These are phyloP conservation scores for Macquaria ambigua DNA, from an alignment of 2,113 vertebrate genomes.

Conservation along the genomic window DNA sequence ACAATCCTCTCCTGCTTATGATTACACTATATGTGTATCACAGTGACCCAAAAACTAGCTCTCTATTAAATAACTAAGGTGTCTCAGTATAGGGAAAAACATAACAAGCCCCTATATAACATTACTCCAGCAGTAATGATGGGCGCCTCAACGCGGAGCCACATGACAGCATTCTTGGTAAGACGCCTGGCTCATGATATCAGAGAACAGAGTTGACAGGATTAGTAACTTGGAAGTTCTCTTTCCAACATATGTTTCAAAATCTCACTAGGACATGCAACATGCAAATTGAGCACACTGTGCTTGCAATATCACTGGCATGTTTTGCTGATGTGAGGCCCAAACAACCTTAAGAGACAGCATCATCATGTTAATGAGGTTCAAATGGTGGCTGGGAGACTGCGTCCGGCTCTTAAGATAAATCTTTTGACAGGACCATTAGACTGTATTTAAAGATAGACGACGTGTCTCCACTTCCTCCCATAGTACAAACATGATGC, in stretches of 20 bases:
- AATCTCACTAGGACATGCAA: background rate
- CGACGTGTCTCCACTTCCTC: too few species aligned
- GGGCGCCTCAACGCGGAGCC: background rate
- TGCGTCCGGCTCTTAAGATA: background rate
- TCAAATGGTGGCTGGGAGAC: background rate
- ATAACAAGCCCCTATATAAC: background rate
- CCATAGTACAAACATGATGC: too few species aligned
- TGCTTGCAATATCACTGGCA: background rate
- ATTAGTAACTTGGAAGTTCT: background rate
- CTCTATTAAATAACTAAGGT: constrained; percentile 1
- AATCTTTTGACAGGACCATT: background rate
- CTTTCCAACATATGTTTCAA: background rate
- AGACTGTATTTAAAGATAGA: too few species aligned
- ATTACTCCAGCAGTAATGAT: background rate
- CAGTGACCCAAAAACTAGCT: background rate
- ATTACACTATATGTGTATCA: constrained; percentile 3
- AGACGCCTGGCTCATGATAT: constrained; percentile 9
- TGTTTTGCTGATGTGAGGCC: background rate
- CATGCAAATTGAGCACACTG: background rate
- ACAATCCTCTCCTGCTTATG: constrained; percentile 3
- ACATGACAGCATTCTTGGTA: background rate
- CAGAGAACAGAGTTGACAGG: background rate
- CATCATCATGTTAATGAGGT: background rate
- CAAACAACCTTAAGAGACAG: background rate
- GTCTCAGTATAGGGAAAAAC: background rate